Percentiles rank a stretch among this genome's conserved stretches.
Conservation (phyloP, 1,140 invertebrate species). For the Paraescarpia echinospica region DNA sequence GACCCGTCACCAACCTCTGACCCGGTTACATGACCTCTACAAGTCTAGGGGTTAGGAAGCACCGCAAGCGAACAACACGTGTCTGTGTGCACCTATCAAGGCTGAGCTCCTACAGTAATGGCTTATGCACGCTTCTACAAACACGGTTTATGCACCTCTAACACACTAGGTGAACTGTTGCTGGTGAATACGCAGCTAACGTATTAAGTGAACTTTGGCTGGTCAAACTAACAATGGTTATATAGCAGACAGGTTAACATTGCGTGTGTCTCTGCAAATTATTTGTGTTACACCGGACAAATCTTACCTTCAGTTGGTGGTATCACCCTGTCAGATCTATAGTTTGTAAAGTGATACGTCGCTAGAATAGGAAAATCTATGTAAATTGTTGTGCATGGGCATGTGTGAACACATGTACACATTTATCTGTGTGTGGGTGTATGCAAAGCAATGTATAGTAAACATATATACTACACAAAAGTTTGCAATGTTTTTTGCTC, state of each 20-base stretch:
- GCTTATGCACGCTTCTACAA: no score
- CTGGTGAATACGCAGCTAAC: neutral
- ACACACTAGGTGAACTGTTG: no score
- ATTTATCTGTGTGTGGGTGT: neutral
- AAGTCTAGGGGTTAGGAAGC: neutral
- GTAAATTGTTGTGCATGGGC: neutral
- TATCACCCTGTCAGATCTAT: neutral
- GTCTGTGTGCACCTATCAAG: neutral
- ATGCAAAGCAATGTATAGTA: neutral
- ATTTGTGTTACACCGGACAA: neutral
- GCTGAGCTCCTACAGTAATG: no score
- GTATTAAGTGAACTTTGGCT: neutral
- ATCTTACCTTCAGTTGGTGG: neutral
- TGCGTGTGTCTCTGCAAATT: neutral
- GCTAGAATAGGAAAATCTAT: neutral
- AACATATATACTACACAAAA: neutral
- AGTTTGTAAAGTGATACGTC: neutral
- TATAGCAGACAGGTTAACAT: neutral
- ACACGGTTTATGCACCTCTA: no score
- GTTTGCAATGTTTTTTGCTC: no score
- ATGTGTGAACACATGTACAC: neutral
- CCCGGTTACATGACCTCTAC: neutral
- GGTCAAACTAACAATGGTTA: neutral
- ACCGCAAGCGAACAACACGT: neutral
- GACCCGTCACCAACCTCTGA: neutral